Conservation (phyloP, 2,888 invertebrate genomes). For the Physocephala rufipes region DNA sequence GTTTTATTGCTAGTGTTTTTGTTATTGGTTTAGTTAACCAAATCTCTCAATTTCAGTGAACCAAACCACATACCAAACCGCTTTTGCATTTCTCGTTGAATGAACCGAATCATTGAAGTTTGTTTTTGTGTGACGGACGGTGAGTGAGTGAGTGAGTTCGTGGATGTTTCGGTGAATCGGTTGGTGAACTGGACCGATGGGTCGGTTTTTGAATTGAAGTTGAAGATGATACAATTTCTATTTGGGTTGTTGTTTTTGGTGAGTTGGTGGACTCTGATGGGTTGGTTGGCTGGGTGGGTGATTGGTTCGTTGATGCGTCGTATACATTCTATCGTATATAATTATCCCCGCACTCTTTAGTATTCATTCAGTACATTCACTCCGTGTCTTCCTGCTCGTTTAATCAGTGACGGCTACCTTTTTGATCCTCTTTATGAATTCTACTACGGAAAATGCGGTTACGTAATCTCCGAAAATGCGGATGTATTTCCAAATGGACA, state of each 20-base stretch:
- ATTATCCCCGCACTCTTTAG: not conserved
- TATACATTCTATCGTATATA: not conserved
- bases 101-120: not conserved
- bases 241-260: not conserved
- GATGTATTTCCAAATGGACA: slow-evolving; percentile 12
- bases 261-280: too few species aligned
- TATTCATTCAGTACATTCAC: not conserved
- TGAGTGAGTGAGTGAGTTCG: not conserved
- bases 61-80: not conserved
- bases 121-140: not conserved
- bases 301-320: not conserved
- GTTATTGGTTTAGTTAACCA: not conserved
- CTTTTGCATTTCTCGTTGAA: slow-evolving; percentile 3
- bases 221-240: too few species aligned
- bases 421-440: not conserved
- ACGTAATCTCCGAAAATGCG: slow-evolving; percentile 22
- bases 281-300: slow-evolving; percentile 14
- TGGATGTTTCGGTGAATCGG: not conserved
- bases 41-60: not conserved
- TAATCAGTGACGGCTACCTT: not conserved
- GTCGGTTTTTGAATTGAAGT: not conserved
- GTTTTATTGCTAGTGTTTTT: too few species aligned
- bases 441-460: slow-evolving; percentile 28
- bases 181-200: not conserved
- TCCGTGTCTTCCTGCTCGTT: not conserved